Conservation (phyloP, 2,113 vertebrate genomes). For the Pelodiscus sinensis region DNA sequence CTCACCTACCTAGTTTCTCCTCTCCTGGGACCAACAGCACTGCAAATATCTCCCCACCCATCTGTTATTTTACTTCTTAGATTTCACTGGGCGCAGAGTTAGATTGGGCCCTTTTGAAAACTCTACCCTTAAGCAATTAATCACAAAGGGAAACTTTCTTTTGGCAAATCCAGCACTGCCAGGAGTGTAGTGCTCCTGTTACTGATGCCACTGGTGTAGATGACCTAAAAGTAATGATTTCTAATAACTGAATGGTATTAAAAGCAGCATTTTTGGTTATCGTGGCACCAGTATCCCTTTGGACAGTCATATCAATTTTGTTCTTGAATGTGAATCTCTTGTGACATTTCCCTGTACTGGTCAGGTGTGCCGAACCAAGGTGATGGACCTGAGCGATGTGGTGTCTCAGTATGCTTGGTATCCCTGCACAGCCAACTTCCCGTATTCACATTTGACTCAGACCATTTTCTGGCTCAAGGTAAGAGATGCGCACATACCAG, state of each 20-base stretch:
- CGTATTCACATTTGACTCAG: conserved; percentile 79
- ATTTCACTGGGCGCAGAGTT: not conserved
- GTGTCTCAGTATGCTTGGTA: conserved; percentile 97
- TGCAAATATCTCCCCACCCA: not conserved
- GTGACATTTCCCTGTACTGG: conserved; percentile 4
- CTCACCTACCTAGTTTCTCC: not conserved
- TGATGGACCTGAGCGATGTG: conserved; percentile 90
- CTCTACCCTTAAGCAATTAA: not conserved
- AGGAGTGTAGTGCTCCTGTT: not conserved
- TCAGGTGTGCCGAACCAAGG: conserved; percentile 93
- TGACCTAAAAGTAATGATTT: not conserved
- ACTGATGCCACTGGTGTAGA: not conserved
- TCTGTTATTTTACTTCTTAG: not conserved
- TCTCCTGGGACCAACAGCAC: not conserved
- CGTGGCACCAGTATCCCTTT: not conserved
- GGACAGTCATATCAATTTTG: not conserved
- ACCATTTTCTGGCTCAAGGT: conserved; percentile 91
- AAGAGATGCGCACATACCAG: conserved; percentile 16
- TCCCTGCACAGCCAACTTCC: conserved; percentile 87
- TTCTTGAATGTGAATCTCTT: accelerated
- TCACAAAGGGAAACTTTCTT: not conserved
- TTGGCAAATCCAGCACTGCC: not conserved
- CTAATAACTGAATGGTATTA: not conserved
- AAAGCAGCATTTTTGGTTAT: accelerated
- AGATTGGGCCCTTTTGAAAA: not conserved